Conservation (phyloP, 2,797 vertebrate genomes). For the Cryptoprocta ferox region DNA sequence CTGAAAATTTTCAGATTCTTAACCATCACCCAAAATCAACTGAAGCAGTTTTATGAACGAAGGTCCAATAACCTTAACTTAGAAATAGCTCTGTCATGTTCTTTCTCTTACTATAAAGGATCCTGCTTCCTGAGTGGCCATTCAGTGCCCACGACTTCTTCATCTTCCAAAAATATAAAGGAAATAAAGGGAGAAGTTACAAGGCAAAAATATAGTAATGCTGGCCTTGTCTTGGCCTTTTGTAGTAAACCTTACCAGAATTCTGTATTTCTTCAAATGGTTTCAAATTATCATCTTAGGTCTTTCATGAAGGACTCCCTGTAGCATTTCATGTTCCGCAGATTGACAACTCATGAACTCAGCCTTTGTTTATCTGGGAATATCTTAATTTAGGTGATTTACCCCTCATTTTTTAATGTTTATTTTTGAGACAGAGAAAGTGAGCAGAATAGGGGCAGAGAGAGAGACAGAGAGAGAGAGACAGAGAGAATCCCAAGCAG, state of each 20-base stretch:
- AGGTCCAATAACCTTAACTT: background rate
- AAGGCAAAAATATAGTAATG: background rate
- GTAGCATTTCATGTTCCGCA: background rate
- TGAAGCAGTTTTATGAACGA: background rate
- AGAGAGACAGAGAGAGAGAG: no score
- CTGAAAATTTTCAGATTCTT: background rate
- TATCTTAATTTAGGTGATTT: background rate
- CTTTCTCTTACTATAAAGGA: background rate
- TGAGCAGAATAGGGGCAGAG: no score
- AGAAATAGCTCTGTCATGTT: background rate
- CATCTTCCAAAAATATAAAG: background rate
- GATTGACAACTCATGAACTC: no score
- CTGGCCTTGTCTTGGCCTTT: background rate
- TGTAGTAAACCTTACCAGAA: background rate
- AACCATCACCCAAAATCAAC: background rate
- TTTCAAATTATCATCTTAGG: background rate
- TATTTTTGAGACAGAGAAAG: no score
- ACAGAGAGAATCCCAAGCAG: no score
- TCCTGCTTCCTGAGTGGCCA: background rate
- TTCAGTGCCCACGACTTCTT: background rate
- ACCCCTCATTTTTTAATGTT: background rate
- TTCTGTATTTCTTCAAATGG: background rate
- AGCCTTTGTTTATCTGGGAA: background rate
- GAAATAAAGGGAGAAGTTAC: background rate
- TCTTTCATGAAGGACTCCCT: background rate